A percentile compares a stretch with the other conserved stretches of the same genome.
Conservation (phyloP, 2,888 invertebrate genomes). For the Drosophila atroscutellata region DNA sequence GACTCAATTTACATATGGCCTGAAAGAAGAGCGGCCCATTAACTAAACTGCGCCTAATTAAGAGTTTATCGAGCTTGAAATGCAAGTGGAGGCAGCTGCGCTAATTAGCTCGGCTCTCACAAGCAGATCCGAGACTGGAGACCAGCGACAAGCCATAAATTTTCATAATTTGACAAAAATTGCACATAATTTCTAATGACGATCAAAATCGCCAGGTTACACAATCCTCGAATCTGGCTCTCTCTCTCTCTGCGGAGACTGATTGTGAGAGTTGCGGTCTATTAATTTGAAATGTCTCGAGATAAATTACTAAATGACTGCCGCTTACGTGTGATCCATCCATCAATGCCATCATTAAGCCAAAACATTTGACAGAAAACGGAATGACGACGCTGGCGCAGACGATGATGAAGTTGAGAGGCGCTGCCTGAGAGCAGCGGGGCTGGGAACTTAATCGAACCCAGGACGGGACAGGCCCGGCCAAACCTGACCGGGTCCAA, state of each 20-base stretch:
- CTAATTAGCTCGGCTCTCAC: conserved; percentile 74
- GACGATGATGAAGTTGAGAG: conserved; percentile 33
- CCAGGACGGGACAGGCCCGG: not conserved
- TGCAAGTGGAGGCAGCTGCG: conserved; percentile 45
- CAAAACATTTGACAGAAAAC: conserved; percentile 79
- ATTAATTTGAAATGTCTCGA: conserved; percentile 79
- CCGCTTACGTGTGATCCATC: conserved; percentile 81
- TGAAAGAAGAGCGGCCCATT: conserved; percentile 47
- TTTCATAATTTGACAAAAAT: conserved; percentile 76
- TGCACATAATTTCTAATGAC: conserved; percentile 67
- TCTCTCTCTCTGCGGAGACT: conserved; percentile 24
- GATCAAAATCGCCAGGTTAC: conserved; percentile 60
- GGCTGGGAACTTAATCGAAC: conserved; percentile 5
- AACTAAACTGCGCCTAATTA: conserved; percentile 69
- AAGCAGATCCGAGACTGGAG: conserved; percentile 24
- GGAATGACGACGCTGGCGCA: conserved; percentile 24
- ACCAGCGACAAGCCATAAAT: conserved; percentile 62
- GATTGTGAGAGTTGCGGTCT: conserved; percentile 65
- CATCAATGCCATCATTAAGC: conserved; percentile 82
- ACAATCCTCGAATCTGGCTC: conserved; percentile 53
- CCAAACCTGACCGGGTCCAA: not conserved
- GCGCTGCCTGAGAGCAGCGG: conserved; percentile 10
- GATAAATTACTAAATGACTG: conserved; percentile 80
- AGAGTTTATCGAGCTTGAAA: conserved; percentile 77
- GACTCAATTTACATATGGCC: conserved; percentile 58